Evolutionary conservation across 1,140 invertebrate species (phyloP).

Genomic region (Atta cephalotes): DNA sequence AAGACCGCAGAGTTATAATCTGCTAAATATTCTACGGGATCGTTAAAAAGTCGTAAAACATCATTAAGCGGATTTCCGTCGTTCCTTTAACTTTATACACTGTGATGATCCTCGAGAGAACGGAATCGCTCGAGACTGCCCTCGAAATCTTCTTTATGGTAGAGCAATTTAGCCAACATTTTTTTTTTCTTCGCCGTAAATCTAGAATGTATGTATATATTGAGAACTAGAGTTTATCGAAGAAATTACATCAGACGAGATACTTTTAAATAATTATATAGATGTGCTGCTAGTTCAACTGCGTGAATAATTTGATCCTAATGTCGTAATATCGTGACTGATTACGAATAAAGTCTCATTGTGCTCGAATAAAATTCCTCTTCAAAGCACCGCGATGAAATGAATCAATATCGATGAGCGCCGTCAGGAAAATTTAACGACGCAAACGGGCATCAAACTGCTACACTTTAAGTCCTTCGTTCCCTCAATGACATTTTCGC

Average conservation of each 20-base stretch:
- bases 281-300: neutral
- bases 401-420: conserved; percentile 34
- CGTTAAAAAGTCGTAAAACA: conserved; percentile 60
- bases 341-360: conserved; percentile 29
- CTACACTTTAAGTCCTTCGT: neutral
- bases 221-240: conserved; percentile 7
- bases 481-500: neutral
- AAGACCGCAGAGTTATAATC: conserved; percentile 38
- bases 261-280: neutral
- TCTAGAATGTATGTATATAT: neutral
- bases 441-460: conserved; percentile 7
- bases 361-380: conserved; percentile 12
- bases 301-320: conserved; percentile 29
- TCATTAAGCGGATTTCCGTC: conserved; percentile 37
- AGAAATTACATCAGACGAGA: neutral
- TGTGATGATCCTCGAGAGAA: conserved; percentile 50
- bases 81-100: conserved; percentile 38
- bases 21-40: conserved; percentile 38
- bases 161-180: conserved; percentile 22
- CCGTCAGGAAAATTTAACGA: conserved; percentile 42
- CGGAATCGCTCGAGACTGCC: conserved; percentile 28
- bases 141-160: conserved; percentile 43
- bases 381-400: conserved; percentile 17
- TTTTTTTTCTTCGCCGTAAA: neutral
- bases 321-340: conserved; percentile 19